phyloP scores from a whole-genome alignment of 2,888 invertebrate species.

The Hyalella azteca region DNA sequence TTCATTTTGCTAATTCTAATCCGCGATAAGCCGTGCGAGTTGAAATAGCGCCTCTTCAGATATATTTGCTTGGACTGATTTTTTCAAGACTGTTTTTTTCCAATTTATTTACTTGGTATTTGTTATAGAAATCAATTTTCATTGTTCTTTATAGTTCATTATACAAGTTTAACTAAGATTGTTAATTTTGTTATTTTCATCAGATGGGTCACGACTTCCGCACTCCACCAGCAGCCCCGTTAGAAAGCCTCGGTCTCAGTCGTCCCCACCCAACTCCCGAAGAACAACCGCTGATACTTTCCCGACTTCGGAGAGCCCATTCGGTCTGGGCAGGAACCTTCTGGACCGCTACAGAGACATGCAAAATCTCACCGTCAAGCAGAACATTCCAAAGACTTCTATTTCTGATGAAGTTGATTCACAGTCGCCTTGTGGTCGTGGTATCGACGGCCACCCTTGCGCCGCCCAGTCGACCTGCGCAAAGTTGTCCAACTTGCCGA shows the following conservation, averaged over 20 bases:
- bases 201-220: conserved; percentile 64
- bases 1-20: no score
- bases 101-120: no score
- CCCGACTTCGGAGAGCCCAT: background rate
- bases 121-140: no score
- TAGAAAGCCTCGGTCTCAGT: conserved; percentile 35
- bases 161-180: no score
- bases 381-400: background rate
- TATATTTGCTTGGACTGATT: no score
- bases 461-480: conserved; percentile 1
- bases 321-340: background rate
- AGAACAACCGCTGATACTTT: conserved; percentile 38
- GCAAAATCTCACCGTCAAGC: conserved; percentile 19
- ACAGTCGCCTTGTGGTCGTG: background rate
- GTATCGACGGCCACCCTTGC: background rate
- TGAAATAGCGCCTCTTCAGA: no score
- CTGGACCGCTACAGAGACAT: conserved; percentile 38
- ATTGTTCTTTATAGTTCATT: no score
- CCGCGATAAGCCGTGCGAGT: no score
- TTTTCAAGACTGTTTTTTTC: no score
- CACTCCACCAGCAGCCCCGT: conserved; percentile 19
- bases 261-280: conserved; percentile 43
- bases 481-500: background rate
- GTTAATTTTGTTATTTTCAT: background rate
- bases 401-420: background rate